Base-by-base conservation (phyloP, 2,888 invertebrate species). In the Lamproptera curius region DNA sequence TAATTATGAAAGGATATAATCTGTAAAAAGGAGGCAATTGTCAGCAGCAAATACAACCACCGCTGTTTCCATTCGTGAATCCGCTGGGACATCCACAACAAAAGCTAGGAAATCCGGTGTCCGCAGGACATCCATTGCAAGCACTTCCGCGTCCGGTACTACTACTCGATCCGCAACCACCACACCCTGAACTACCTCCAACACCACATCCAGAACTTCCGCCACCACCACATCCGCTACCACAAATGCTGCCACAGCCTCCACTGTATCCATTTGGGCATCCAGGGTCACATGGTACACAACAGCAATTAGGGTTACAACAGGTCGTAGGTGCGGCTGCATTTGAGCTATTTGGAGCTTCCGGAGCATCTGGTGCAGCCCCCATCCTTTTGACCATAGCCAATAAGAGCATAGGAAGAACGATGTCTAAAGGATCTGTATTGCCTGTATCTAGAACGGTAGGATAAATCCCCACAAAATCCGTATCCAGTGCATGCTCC, bases 341-440 rank as follows among this genome's bases (percentile, higher is more conserved):
- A 31, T 43, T 42, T 8, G 14, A 34, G n/a, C 17, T 45, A 38
- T 34, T 38, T 1, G 17, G 6, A 10, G 37, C 14, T 33, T 11
- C 45, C 14, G 26, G 35, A 38, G 36, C 44, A 16, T 28, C 45
- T 36, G 11, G 46, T 31, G 35, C 58, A 58, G 0, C 11, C 5
- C 56, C 57, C 23, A 52, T 54, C 51, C 49, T 56, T 40, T 44
- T 61, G 46, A 52, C 65, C 15, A 20, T 62, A 53, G 59, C 55
- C 1, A 76, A 48, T 10, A 76, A 50, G 11, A 76, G 54, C 20
- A 76, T 60, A 1, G 74, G 75, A 1, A 74, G 61, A 1, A 76
- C 53, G 9, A 61, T 52, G 34, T 75, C 71, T 46, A 67, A 45
- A 17, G 67, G 66, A 34, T 64, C 61, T 33, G 62, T 57, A n/a